Base-by-base conservation (phyloP, 2,113 vertebrate species). In the Edolisoma coerulescens region DNA sequence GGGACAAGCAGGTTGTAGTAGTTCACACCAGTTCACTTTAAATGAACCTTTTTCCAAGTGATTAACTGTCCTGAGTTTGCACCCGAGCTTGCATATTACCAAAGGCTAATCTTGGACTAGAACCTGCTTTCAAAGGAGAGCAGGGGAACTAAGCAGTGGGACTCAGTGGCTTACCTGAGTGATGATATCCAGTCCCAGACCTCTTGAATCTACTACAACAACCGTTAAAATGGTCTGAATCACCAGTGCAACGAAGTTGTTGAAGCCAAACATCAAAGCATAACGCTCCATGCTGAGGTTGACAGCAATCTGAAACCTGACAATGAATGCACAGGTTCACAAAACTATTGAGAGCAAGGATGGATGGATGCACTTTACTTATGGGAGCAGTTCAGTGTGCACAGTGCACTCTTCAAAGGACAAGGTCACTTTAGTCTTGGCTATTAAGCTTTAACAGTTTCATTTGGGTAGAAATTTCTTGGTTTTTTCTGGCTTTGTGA, bases 231-330 rank as follows among this genome's bases (percentile, higher is more conserved):
- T 94, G 1, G 99, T 99, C 97, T 99, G 99, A 56, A 99, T 97
- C 73, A 85, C 87, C 94, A 99, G 91, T 4, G 99, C 99, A 28
- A 97, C 35, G 18, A 99, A 99, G 69, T 96, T 99, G 96, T 99
- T 99, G 61, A 98, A 98, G 39, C 99, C 99, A 88, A 99, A 99
- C 65, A 99, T 98, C 53, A 99, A 97, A 21, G 99, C 99, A 3
- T 99, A 99, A 50, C 99, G 98, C 49, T 99, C 99, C 97, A 99
- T 98, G 26, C 97, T 98, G 68, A 99, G 97, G 26, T 97, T 99
- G 35, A 98, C 91, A 11, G 99, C 99, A 67, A 99, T 99, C 97
- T 99, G 99, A 96, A 98, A 99, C 90, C 99, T 99, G 50, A 33
- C 77, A 90, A 37, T 15, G 61, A 81, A 69, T 1, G 16, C 32